A percentile compares a stretch with the other conserved stretches of the same genome.
Conservation (phyloP, 2,888 invertebrate genomes). For the Pristionchus japonicus region DNA sequence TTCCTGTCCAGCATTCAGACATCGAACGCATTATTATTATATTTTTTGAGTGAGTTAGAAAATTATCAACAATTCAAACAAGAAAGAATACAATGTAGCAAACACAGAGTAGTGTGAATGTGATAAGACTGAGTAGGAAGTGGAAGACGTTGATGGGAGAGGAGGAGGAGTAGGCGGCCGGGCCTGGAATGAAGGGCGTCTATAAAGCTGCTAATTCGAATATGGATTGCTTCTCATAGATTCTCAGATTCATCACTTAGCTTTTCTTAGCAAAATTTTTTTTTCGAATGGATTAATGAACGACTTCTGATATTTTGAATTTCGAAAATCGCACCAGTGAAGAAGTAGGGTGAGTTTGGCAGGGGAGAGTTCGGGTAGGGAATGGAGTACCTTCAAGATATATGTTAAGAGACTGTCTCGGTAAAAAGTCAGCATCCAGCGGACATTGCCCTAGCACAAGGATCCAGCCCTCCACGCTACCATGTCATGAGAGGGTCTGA, state of each 20-base stretch:
- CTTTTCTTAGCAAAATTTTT: no score
- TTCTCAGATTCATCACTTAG: no score
- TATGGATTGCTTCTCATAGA: no score
- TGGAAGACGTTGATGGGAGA: slow-evolving; percentile 16
- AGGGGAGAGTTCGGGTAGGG: neutral
- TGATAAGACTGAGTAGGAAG: slow-evolving; percentile 25
- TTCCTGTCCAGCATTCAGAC: no score
- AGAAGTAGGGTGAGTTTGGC: slow-evolving; percentile 17
- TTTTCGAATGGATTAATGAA: no score
- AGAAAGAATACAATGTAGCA: slow-evolving; percentile 13
- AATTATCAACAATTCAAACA: neutral
- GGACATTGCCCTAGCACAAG: no score
- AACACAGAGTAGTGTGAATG: neutral
- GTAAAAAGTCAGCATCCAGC: no score
- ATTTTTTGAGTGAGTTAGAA: no score
- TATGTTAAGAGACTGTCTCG: neutral
- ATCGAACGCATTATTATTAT: no score
- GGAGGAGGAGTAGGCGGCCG: neutral
- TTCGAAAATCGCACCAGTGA: neutral
- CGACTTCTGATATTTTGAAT: neutral
- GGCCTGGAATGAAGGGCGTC: slow-evolving; percentile 4
- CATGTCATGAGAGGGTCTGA: no score
- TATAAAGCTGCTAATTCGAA: no score
- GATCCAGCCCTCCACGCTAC: no score
- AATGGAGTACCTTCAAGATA: neutral